These are phyloP conservation scores for Enteromius paludinosus DNA, from an alignment of 2,797 vertebrate genomes.

Conservation along the genomic window DNA sequence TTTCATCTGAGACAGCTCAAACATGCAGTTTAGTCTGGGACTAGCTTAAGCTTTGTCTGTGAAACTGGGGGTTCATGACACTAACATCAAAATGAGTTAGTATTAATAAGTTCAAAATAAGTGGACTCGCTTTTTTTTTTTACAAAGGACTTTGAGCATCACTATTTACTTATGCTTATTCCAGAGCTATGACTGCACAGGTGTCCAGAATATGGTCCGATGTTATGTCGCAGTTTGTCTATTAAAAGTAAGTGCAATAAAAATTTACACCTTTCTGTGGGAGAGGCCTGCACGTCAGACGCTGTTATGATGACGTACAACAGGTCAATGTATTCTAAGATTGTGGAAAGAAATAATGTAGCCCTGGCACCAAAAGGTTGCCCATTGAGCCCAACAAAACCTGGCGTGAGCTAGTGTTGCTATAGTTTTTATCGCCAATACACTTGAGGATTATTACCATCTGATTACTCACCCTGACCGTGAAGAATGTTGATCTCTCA, in stretches of 20 bases:
- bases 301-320: neutral
- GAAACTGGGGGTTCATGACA: too few species aligned
- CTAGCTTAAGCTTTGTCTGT: too few species aligned
- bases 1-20: too few species aligned
- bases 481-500: neutral
- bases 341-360: slow-evolving; percentile 1
- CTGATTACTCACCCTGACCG: neutral
- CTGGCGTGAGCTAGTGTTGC: neutral
- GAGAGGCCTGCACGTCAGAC: neutral
- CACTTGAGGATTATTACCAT: neutral
- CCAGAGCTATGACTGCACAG: neutral
- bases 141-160: slow-evolving; percentile 5
- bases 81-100: too few species aligned
- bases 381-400: neutral
- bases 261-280: neutral
- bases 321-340: neutral
- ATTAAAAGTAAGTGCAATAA: slow-evolving; percentile 38
- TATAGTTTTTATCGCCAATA: slow-evolving; percentile 2
- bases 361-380: neutral
- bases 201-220: neutral
- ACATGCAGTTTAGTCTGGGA: too few species aligned
- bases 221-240: neutral
- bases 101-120: too few species aligned
- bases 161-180: neutral
- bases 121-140: neutral